Base-by-base conservation (phyloP, 2,797 vertebrate genomes). In the Megaceryle alcyon region DNA sequence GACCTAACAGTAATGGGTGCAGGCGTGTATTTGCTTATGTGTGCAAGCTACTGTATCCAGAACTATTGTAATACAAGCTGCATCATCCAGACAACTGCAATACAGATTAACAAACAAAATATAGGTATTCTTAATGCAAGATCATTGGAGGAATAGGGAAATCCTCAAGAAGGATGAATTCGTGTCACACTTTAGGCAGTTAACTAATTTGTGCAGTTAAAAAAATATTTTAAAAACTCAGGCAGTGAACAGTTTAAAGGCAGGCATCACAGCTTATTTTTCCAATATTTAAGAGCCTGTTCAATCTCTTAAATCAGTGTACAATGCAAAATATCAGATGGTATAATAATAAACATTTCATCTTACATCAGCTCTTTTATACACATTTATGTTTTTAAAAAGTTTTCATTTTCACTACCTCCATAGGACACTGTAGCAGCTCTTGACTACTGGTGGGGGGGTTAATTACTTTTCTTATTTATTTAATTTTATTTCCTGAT, bases 321-420 rank as follows among this genome's bases (percentile, higher is more conserved):
- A 82, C 13, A 73, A 19, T 14, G 10, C 29, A 73, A 87, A 88
- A 56, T 43, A 86, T 22, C 41, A 70, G 31, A 18, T 41, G 17
- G 10, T 8, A 48, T 35, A 49, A 48, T 51, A 88, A 82, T n/a
- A 76, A 91, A 29, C 21, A 79, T 8, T 88, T 86, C 25, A 41
- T 60, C 37, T 86, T 83, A 54, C 3, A 14, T 49, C n/a, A 75
- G 44, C 22, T 85, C 84, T 94, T 68, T 75, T 46, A 49, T 4
- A 28, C 6, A 41, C 15, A 28, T 86, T 71, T 91, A 31, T 60
- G 7, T 37, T 71, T 92, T 75, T 81, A 57, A 14, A 86, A 68
- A 21, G 23, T 26, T 77, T 94, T 93, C 16, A 31, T 73, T 93
- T 92, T 94, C 53, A 85, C 41, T 87, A 15, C 29, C 28, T 64